Base-by-base conservation (phyloP, 2,113 vertebrate genomes). In the Poeciliopsis occidentalis region DNA sequence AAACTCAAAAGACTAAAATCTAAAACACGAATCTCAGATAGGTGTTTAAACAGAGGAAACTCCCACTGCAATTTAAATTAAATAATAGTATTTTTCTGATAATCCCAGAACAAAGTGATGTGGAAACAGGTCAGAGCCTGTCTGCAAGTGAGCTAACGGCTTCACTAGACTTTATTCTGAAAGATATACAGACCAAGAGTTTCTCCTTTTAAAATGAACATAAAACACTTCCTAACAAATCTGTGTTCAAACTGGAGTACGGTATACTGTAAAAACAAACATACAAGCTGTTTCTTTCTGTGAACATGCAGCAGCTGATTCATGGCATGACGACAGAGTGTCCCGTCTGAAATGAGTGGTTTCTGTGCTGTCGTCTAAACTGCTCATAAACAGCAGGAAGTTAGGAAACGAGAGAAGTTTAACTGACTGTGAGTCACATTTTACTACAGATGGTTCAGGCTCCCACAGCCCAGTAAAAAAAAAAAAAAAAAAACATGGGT, bases 381-480 rank as follows among this genome's bases (percentile, higher is more conserved):
- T 17, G 69, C 84, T 80, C 47, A 1, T 80, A 76, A 82, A 82
- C 72, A 22, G 32, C 69, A 61, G 57, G 69, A 60, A 71, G 69
- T 61, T 6, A 51, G 70, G 80, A 83, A 80, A 54, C 4, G 32
- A 70, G 76, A 8, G 51, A 37, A 26, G 4, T 11, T 31, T 17
- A 22, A 57, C 62, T n/a, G 78, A 1, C 1, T 79, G 41, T 44
- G 76, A 82, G 39, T 85, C 76, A 79, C 44, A 15, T 5, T 26
- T 54, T 60, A 60, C 57, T 73, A 44, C 78, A 75, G 75, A 63
- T 31, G 15, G 12, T 32, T 70, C 65, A 54, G 69, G 60, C 32
- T 70, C 69, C 54, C 31, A 37, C 31, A 29, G 6, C 10, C 29
- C 17, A 24, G 22, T n/a, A 12, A 69, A 69, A 26, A 54, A 1